These are phyloP conservation scores for Bombycilla garrulus DNA, from an alignment of 2,113 vertebrate species.

Conservation along the genomic window DNA sequence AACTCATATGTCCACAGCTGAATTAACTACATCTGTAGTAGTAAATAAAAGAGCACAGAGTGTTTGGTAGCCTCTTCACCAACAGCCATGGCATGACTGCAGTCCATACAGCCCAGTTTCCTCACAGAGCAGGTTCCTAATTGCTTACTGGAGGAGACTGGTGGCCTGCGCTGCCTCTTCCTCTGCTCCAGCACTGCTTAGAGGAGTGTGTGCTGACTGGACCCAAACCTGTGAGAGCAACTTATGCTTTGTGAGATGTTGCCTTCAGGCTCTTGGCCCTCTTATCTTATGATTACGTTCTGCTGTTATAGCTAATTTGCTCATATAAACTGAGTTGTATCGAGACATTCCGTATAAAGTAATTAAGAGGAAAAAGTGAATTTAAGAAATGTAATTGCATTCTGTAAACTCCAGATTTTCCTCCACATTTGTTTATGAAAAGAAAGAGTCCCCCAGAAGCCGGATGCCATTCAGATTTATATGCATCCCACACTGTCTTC, in stretches of 20 bases:
- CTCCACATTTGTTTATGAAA: not conserved
- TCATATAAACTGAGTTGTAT: not conserved
- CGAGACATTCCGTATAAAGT: not conserved
- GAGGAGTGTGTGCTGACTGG: not conserved
- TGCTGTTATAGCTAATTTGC: not conserved
- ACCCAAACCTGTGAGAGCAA: not conserved
- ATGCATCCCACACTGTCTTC: not conserved
- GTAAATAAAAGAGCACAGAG: not conserved
- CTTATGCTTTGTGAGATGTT: not conserved
- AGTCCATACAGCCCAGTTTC: not conserved
- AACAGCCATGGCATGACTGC: not conserved
- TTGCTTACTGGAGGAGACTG: not conserved
- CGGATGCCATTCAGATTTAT: not conserved
- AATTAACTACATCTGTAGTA: not conserved
- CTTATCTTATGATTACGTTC: not conserved
- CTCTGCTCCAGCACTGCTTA: not conserved
- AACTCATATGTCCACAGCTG: accelerated
- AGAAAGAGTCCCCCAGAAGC: not conserved
- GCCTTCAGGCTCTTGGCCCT: not conserved
- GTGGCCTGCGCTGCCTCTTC: not conserved
- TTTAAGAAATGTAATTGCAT: not conserved
- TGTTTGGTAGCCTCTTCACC: not conserved
- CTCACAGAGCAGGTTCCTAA: not conserved
- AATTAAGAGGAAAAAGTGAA: not conserved
- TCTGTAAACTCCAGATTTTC: not conserved